Evolutionary conservation across 2,888 invertebrate species (phyloP).

Genomic region (Rutpela maculata): DNA sequence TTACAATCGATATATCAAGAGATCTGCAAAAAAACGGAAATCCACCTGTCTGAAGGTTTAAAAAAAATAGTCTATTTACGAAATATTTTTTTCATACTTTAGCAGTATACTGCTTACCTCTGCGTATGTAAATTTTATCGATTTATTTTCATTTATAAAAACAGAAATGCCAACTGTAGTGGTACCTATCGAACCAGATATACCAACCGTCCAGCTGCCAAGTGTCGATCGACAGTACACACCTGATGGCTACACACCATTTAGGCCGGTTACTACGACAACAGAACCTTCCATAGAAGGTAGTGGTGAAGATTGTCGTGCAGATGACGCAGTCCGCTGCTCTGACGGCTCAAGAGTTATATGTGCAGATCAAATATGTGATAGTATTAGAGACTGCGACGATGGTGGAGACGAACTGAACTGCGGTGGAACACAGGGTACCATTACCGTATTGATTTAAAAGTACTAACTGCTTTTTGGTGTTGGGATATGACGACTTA

Average conservation of each 20-base stretch:
- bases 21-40: too few species aligned
- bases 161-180: constrained; percentile 19
- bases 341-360: constrained; percentile 76
- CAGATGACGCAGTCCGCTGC: constrained; percentile 76
- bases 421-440: constrained; percentile 71
- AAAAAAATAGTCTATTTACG: too few species aligned
- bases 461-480: constrained; percentile 49
- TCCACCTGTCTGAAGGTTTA: too few species aligned
- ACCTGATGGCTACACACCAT: background rate
- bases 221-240: too few species aligned
- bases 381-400: constrained; percentile 79
- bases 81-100: too few species aligned
- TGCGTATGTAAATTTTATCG: background rate
- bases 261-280: background rate
- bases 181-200: constrained; percentile 8
- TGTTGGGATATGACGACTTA: constrained; percentile 40
- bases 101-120: too few species aligned
- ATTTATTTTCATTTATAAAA: constrained; percentile 21
- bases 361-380: constrained; percentile 78
- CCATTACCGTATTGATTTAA: constrained; percentile 30
- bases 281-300: constrained; percentile 41
- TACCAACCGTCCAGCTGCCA: background rate
- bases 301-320: constrained; percentile 72
- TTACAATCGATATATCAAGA: too few species aligned
- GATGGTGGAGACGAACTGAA: constrained; percentile 82